Percentiles rank a stretch among this genome's conserved stretches.
phyloP scores from a whole-genome alignment of 2,888 invertebrate genomes.

The Steinernema carpocapsae region DNA sequence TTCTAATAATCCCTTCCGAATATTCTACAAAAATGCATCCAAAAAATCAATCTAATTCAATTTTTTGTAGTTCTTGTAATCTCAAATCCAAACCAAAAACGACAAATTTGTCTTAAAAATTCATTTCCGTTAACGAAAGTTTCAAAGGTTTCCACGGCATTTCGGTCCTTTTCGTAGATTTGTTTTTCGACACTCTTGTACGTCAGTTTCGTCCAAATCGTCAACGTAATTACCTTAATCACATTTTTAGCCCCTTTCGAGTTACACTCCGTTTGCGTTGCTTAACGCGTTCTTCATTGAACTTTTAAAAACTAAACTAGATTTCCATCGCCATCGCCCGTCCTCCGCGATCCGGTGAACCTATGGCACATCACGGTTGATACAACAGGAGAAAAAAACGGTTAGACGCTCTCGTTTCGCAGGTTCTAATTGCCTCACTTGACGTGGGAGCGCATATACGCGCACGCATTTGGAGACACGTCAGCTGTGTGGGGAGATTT shows the following conservation, averaged over 20 bases:
- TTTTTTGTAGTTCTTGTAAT: too few species aligned
- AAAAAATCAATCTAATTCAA: too few species aligned
- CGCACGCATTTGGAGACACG: too few species aligned
- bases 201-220: not conserved
- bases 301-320: not conserved
- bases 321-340: not conserved
- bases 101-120: too few species aligned
- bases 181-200: not conserved
- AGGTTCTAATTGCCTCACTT: constrained; percentile 6
- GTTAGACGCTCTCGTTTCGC: not conserved
- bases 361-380: not conserved
- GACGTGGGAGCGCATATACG: not conserved
- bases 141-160: not conserved
- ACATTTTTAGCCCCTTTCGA: not conserved
- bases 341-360: not conserved
- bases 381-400: not conserved
- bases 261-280: constrained; percentile 3
- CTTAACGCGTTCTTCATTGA: constrained; percentile 27
- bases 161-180: not conserved
- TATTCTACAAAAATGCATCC: too few species aligned
- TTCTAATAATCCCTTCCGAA: too few species aligned
- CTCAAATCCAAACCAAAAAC: too few species aligned
- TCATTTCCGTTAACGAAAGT: not conserved
- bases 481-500: too few species aligned
- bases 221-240: constrained; percentile 1